Evolutionary conservation across 2,113 vertebrate genomes (phyloP).

Genomic region (Capreolus pygargus): DNA sequence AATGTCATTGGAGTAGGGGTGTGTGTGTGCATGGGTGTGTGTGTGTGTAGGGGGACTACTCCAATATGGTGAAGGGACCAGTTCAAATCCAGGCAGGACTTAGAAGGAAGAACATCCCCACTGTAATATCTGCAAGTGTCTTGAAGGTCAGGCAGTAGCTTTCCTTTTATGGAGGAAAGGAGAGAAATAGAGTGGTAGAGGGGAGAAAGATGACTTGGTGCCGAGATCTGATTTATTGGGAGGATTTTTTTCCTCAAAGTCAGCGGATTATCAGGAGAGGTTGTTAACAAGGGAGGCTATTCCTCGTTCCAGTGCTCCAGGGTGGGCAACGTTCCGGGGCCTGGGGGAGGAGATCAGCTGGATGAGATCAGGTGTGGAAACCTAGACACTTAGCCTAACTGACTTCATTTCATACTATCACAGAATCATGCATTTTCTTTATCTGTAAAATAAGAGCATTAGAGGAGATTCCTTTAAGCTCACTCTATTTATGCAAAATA

Average conservation of each 20-base stretch:
- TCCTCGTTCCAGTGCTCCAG: background rate
- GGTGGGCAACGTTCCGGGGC: rapidly evolving
- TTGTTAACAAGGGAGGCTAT: background rate
- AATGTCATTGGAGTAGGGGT: no score
- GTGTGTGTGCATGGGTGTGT: no score
- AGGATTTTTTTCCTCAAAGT: no score
- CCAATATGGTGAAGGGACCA: background rate
- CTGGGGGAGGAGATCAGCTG: background rate
- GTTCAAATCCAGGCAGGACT: background rate
- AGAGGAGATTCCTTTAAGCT: background rate
- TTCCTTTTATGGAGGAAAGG: background rate
- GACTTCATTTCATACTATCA: background rate
- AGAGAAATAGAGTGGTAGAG: background rate
- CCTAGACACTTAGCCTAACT: background rate
- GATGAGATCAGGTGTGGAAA: background rate
- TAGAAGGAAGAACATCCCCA: background rate
- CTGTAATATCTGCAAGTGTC: background rate
- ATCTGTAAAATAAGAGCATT: slow-evolving; percentile 12
- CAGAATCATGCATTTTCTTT: background rate
- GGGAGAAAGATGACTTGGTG: background rate
- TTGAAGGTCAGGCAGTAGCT: background rate
- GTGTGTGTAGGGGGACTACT: rapidly evolving
- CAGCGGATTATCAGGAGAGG: background rate
- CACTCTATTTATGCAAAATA: slow-evolving; percentile 37
- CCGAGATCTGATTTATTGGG: background rate